These are phyloP conservation scores for Tenthredo notha DNA, from an alignment of 2,888 invertebrate genomes.

Conservation along the genomic window DNA sequence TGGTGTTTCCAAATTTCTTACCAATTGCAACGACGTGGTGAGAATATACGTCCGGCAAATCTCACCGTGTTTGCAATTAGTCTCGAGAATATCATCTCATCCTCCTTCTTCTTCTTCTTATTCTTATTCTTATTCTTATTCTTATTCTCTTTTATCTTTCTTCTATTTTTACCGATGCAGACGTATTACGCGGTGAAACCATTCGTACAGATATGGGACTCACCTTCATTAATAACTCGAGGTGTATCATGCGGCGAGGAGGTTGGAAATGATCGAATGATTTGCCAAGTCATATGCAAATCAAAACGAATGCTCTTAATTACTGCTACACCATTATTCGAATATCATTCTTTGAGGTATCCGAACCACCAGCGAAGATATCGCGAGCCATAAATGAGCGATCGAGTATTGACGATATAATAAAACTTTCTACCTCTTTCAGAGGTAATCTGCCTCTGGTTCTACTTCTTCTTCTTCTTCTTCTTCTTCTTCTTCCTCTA, in stretches of 20 bases:
- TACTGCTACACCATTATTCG: constrained; percentile 25
- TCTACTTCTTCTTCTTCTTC: neutral
- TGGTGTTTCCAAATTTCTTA: neutral
- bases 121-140: neutral
- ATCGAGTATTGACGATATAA: constrained; percentile 34
- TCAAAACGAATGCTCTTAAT: constrained; percentile 51
- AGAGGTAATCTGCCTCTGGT: neutral
- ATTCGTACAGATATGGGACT: constrained; percentile 13
- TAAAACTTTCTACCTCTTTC: neutral
- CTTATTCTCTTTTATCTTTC: neutral
- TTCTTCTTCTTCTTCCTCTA: neutral
- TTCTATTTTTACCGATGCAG: neutral
- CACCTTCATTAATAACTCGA: constrained; percentile 41
- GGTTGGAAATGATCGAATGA: constrained; percentile 37
- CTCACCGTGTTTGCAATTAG: neutral
- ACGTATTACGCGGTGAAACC: constrained; percentile 11
- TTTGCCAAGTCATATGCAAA: constrained; percentile 52
- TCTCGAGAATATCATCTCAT: neutral
- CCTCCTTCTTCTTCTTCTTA: neutral
- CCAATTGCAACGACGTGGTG: neutral
- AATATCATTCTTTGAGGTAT: constrained; percentile 25
- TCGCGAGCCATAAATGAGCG: neutral
- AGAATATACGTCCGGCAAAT: neutral
- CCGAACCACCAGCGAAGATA: constrained; percentile 43
- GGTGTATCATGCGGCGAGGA: constrained; percentile 41